phyloP scores from a whole-genome alignment of 2,113 vertebrate genomes.

The Pogona vitticeps region DNA sequence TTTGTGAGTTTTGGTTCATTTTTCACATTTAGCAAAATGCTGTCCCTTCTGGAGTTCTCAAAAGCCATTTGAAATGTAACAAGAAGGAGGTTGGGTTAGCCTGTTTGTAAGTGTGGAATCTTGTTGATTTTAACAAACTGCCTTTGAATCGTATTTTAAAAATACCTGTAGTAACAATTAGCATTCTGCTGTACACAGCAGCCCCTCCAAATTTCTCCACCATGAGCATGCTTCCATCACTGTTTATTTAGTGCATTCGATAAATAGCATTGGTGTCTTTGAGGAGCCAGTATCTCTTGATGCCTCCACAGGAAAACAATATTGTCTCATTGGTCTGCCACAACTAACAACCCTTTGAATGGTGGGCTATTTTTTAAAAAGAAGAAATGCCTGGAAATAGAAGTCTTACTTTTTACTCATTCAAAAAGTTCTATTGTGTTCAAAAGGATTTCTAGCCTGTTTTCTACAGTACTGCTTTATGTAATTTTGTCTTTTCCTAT shows the following conservation, averaged over 20 bases:
- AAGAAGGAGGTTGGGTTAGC: constrained; percentile 58
- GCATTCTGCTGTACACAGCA: constrained; percentile 50
- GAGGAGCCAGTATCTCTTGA: constrained; percentile 66
- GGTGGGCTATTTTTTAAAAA: constrained; percentile 45
- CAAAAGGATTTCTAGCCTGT: constrained; percentile 54
- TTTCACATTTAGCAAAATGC: constrained; percentile 76
- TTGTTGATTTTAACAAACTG: constrained; percentile 22
- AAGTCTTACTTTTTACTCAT: constrained; percentile 66
- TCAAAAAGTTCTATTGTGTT: constrained; percentile 59
- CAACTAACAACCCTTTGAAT: constrained; percentile 67
- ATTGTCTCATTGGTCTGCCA: constrained; percentile 68
- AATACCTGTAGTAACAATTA: constrained; percentile 55
- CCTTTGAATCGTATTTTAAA: constrained; percentile 39
- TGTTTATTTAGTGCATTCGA: constrained; percentile 66
- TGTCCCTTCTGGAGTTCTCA: constrained; percentile 71
- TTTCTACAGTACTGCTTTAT: constrained; percentile 44
- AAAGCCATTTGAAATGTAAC: constrained; percentile 71
- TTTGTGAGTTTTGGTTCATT: constrained; percentile 72
- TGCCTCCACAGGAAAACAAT: constrained; percentile 71
- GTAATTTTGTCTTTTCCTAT: neutral
- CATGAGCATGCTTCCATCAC: constrained; percentile 49
- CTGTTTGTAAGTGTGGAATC: constrained; percentile 46
- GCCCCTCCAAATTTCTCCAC: constrained; percentile 53
- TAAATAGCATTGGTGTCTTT: constrained; percentile 64
- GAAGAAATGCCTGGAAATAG: constrained; percentile 60